A percentile compares a stretch with the other conserved stretches of the same genome.
Evolutionary conservation across 2,888 invertebrate genomes (phyloP).

Genomic region (Biston betularia): DNA sequence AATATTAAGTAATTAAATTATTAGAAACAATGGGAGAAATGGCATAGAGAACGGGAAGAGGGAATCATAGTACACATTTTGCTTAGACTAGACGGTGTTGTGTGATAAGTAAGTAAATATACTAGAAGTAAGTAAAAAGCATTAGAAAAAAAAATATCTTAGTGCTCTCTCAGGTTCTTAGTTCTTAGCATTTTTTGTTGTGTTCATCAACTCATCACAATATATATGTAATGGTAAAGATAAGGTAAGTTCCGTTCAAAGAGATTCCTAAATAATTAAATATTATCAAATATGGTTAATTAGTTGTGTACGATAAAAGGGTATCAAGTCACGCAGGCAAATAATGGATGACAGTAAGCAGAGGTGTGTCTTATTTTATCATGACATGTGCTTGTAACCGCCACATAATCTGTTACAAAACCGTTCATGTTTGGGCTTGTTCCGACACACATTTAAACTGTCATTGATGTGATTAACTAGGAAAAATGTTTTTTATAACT

Average conservation of each 20-base stretch:
- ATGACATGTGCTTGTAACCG: conserved; percentile 29
- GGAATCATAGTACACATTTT: no score
- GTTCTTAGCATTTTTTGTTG: no score
- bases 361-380: conserved; percentile 52
- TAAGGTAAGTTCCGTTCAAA: conserved; percentile 16
- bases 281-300: conserved; percentile 41
- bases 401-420: neutral
- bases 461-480: no score
- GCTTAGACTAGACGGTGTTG: no score
- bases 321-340: conserved; percentile 49
- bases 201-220: neutral
- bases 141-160: no score
- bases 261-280: conserved; percentile 20
- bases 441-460: neutral
- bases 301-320: conserved; percentile 44
- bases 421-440: conserved; percentile 2
- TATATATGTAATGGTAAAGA: neutral
- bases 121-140: no score
- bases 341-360: conserved; percentile 46
- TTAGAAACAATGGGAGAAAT: neutral
- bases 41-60: neutral
- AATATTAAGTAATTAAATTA: neutral
- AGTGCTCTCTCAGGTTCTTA: no score
- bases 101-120: no score
- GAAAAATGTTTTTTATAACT: no score